A percentile compares a stretch with the other conserved stretches of the same genome.
Conservation (phyloP, 1,140 invertebrate genomes). For the Drosophila kohkoa region DNA sequence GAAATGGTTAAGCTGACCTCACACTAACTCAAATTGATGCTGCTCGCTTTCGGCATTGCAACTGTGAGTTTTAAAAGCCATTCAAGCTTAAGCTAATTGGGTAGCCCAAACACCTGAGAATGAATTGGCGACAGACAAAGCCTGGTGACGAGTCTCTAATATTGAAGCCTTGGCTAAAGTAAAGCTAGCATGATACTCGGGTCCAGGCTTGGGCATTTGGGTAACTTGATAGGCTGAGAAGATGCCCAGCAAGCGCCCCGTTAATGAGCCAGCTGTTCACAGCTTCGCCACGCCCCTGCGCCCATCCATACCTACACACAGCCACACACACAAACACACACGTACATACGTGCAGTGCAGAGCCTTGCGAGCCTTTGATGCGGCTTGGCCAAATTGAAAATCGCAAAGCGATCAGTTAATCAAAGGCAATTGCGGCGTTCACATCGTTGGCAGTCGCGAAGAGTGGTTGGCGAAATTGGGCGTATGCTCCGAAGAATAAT, state of each 20-base stretch:
- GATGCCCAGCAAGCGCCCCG: slow-evolving; percentile 56
- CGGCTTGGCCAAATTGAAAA: not conserved
- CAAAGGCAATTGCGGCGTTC: slow-evolving; percentile 62
- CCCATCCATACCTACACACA: slow-evolving; percentile 1
- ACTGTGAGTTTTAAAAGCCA: slow-evolving; percentile 53
- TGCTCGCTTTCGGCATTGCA: slow-evolving; percentile 33
- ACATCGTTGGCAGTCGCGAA: slow-evolving; percentile 30
- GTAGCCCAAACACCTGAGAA: slow-evolving; percentile 65
- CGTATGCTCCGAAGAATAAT: slow-evolving; percentile 41
- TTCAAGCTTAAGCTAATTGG: slow-evolving; percentile 62
- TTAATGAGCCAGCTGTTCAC: slow-evolving; percentile 54
- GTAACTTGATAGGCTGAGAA: slow-evolving; percentile 75
- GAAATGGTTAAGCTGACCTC: slow-evolving; percentile 40
- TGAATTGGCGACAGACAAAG: slow-evolving; percentile 11
- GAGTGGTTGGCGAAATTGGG: slow-evolving; percentile 6
- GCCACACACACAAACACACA: not conserved
- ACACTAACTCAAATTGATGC: slow-evolving; percentile 53
- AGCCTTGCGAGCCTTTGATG: slow-evolving; percentile 1
- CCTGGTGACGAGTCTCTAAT: not conserved
- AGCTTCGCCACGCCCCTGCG: slow-evolving; percentile 14
- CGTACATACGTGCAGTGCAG: not conserved
- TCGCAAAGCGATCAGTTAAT: slow-evolving; percentile 73
- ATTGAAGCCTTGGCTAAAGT: slow-evolving; percentile 2
- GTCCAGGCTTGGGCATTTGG: slow-evolving; percentile 3
- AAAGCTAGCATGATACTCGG: slow-evolving; percentile 38